phyloP scores from a whole-genome alignment of 2,888 invertebrate genomes.

The Cybosia mesomella region DNA sequence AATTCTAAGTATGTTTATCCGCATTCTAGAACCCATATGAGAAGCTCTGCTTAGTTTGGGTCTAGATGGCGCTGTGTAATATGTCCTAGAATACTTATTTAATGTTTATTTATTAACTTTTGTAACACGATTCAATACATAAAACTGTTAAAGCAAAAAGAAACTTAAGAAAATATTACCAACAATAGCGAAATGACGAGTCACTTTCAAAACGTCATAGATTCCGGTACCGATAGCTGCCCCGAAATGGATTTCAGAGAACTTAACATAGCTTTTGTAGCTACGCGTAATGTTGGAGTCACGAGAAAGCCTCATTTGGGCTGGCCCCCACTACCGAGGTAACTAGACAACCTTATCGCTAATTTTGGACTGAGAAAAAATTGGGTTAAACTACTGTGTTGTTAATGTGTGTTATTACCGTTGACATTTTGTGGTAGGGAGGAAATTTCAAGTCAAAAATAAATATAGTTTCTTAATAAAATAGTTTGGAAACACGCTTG shows the following conservation, averaged over 20 bases:
- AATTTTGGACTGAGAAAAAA: conserved; percentile 25
- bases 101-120: neutral
- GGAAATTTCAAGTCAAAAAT: conserved; percentile 11
- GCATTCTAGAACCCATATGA: no score
- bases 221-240: conserved; percentile 43
- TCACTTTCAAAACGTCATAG: conserved; percentile 42
- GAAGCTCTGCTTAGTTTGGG: no score
- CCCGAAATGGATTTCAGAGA: conserved; percentile 58
- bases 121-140: conserved; percentile 17
- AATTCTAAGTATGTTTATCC: no score
- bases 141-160: conserved; percentile 20
- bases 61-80: no score
- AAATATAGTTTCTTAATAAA: neutral
- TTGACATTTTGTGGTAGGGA: conserved; percentile 6
- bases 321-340: conserved; percentile 29
- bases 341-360: conserved; percentile 29
- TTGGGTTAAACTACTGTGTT: conserved; percentile 17
- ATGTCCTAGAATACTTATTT: no score
- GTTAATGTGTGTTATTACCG: conserved; percentile 17
- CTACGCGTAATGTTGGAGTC: conserved; percentile 49
- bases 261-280: conserved; percentile 55
- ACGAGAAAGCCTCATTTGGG: conserved; percentile 61
- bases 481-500: neutral
- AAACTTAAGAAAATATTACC: conserved; percentile 19
- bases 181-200: conserved; percentile 33